phyloP scores from a whole-genome alignment of 2,797 vertebrate species.

The Bothrops alternatus region DNA sequence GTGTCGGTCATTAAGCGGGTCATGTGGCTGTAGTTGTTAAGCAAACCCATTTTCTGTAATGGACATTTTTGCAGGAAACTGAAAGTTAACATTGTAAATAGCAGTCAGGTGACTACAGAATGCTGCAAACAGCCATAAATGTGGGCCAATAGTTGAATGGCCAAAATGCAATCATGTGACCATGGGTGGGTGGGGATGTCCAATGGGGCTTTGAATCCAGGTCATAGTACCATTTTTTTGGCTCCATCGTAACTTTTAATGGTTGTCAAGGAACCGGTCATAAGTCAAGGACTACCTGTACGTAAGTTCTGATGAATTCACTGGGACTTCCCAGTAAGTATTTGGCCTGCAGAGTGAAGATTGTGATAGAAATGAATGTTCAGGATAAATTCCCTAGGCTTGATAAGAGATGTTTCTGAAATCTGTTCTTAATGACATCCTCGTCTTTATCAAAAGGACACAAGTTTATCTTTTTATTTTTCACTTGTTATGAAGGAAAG shows the following conservation, averaged over 20 bases:
- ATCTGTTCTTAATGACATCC: neutral
- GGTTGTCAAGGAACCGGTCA: neutral
- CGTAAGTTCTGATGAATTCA: neutral
- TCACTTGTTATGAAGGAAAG: neutral
- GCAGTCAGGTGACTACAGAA: neutral
- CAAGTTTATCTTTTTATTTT: neutral
- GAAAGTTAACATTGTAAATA: neutral
- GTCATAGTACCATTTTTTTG: neutral
- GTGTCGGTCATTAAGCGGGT: neutral
- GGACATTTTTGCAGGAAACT: neutral
- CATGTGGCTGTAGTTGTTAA: neutral
- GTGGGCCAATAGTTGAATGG: neutral
- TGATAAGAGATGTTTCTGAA: neutral
- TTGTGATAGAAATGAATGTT: neutral
- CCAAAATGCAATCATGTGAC: neutral
- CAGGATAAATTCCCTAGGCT: neutral
- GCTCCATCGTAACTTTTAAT: neutral
- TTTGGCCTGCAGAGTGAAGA: neutral
- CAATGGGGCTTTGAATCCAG: neutral
- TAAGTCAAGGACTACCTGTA: neutral
- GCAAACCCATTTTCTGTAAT: neutral
- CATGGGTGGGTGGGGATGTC: neutral
- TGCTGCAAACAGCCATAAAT: neutral
- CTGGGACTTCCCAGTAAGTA: neutral
- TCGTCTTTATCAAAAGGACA: neutral